Percentiles rank a stretch among this genome's conserved stretches.
Conservation (phyloP, 2,888 invertebrate genomes). For the Spialia ferax region DNA sequence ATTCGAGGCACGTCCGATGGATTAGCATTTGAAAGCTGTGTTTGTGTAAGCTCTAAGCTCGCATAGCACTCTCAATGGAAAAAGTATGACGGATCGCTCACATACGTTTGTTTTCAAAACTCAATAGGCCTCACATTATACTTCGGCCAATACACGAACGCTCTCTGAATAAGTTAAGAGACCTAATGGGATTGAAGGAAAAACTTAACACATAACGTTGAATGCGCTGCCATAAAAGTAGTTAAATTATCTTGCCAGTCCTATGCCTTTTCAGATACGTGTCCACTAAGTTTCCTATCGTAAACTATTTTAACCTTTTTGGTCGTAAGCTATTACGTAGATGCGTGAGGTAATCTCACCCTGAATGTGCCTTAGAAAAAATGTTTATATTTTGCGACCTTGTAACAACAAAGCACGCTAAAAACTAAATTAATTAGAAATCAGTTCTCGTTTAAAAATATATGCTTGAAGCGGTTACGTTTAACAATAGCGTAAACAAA, state of each 20-base stretch:
- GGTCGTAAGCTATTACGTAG: constrained; percentile 27
- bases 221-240: constrained; percentile 40
- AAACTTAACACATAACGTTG: constrained; percentile 41
- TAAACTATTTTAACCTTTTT: constrained; percentile 31
- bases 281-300: constrained; percentile 41
- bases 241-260: constrained; percentile 44
- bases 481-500: constrained; percentile 34
- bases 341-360: constrained; percentile 24
- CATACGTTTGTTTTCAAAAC: constrained; percentile 82
- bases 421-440: constrained; percentile 23
- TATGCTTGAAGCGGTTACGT: neutral
- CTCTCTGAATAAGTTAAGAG: constrained; percentile 76
- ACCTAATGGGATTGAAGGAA: constrained; percentile 56
- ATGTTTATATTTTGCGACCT: constrained; percentile 26
- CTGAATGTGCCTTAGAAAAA: neutral
- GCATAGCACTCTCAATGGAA: constrained; percentile 75
- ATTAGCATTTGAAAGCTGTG: constrained; percentile 85
- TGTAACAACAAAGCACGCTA: constrained; percentile 7
- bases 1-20: constrained; percentile 77
- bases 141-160: constrained; percentile 60
- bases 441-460: constrained; percentile 16
- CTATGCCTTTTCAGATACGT: constrained; percentile 43
- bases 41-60: constrained; percentile 74
- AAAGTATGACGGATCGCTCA: constrained; percentile 81
- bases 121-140: constrained; percentile 76